Evolutionary conservation across 2,113 vertebrate genomes (phyloP).

Genomic region (Elanus axillaris): DNA sequence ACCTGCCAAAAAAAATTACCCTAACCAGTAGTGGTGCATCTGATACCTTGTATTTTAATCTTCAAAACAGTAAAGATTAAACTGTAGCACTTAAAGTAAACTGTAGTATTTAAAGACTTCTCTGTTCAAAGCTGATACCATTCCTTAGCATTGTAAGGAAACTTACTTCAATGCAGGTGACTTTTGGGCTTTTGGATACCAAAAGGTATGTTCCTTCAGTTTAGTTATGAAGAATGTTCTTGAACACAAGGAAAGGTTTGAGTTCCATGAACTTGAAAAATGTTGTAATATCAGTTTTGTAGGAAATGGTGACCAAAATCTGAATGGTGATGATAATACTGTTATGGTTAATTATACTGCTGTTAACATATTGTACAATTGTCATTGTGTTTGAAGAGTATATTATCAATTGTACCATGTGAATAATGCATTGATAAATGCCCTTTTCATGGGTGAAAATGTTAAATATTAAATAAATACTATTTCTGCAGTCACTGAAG

Average conservation of each 20-base stretch:
- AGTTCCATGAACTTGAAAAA: not conserved
- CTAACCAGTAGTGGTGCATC: not conserved
- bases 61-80: not conserved
- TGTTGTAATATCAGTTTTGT: not conserved
- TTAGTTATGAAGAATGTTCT: not conserved
- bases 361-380: not conserved
- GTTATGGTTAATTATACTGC: not conserved
- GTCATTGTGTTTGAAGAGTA: not conserved
- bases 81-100: not conserved
- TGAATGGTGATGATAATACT: not conserved
- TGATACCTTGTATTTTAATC: not conserved
- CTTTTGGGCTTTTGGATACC: not conserved
- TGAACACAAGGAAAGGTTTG: not conserved
- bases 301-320: not conserved
- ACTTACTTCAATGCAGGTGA: not conserved
- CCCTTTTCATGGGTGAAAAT: not conserved
- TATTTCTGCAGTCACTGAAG: slow-evolving; percentile 82
- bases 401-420: not conserved
- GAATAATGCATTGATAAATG: not conserved
- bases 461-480: not conserved
- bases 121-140: not conserved
- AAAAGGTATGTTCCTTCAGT: not conserved
- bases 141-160: not conserved
- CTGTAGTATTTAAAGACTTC: not conserved
- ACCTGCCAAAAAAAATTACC: not conserved